Evolutionary conservation across 2,797 vertebrate genomes (phyloP).

Genomic region (Sternarchorhynchus goeldii): DNA sequence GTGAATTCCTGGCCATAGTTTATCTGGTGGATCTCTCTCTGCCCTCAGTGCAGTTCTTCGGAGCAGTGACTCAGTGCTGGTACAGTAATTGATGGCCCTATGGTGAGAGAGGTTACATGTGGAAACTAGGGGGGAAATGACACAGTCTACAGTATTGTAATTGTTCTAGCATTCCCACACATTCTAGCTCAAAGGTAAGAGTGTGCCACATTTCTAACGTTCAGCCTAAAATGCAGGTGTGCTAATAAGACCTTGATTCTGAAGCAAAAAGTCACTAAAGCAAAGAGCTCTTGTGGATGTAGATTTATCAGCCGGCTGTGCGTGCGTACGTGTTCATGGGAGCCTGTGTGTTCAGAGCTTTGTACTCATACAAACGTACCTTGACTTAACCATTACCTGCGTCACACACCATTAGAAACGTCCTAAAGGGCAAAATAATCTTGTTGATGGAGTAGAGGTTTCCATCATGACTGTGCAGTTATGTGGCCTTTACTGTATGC

Average conservation of each 20-base stretch:
- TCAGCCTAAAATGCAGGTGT: conserved; percentile 29
- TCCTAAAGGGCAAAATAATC: conserved; percentile 1
- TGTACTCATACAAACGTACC: background rate
- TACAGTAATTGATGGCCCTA: conserved; percentile 18
- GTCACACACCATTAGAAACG: background rate
- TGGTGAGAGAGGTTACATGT: background rate
- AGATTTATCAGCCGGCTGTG: no score
- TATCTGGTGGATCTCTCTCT: background rate
- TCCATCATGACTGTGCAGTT: no score
- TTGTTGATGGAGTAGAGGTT: background rate
- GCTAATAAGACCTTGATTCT: conserved; percentile 40
- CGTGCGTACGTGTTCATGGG: background rate
- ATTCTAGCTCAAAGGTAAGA: background rate
- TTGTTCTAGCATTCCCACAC: conserved; percentile 10
- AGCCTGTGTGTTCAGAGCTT: conserved; percentile 8
- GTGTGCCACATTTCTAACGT: conserved; percentile 3
- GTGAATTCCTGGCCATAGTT: background rate
- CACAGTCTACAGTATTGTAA: conserved; percentile 5
- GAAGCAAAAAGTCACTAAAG: conserved; percentile 18
- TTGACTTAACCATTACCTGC: conserved; percentile 20
- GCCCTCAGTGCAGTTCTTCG: background rate
- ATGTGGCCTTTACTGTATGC: background rate
- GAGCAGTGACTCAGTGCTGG: conserved; percentile 6
- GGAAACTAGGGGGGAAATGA: conserved; percentile 10
- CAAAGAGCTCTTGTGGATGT: background rate